A percentile compares a stretch with the other conserved stretches of the same genome.
phyloP scores from a whole-genome alignment of 2,797 vertebrate species.

The Myripristis jacobus region DNA sequence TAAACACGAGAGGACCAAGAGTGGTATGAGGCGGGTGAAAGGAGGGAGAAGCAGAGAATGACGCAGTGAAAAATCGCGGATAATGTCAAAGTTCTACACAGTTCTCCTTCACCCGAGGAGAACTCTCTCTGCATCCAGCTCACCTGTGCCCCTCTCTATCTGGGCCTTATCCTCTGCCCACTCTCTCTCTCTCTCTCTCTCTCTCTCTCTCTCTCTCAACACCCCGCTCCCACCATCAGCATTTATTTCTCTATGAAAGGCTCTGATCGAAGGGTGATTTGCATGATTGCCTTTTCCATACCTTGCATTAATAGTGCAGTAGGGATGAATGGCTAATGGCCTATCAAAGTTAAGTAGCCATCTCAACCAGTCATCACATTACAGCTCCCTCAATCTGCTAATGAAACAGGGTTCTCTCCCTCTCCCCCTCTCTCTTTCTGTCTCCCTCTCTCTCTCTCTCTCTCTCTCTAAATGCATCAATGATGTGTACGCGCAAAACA shows the following conservation, averaged over 20 bases:
- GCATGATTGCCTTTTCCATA: constrained; percentile 82
- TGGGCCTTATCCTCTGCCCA: constrained; percentile 40
- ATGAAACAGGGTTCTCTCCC: constrained; percentile 69
- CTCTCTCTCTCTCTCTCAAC: constrained; percentile 35
- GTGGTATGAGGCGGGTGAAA: constrained; percentile 37
- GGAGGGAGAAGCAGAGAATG: constrained; percentile 23
- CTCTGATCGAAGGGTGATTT: constrained; percentile 79
- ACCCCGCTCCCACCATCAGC: constrained; percentile 65
- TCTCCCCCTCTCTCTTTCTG: constrained; percentile 17
- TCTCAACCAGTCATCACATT: constrained; percentile 73
- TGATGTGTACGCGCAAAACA: too few species aligned
- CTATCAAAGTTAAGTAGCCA: constrained; percentile 81
- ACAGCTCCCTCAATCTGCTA: constrained; percentile 73
- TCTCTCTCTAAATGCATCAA: background rate
- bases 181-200: constrained; percentile 26
- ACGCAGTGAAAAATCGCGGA: background rate
- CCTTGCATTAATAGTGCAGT: constrained; percentile 76
- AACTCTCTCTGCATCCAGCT: background rate
- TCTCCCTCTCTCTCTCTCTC: constrained; percentile 29
- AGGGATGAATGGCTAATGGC: constrained; percentile 77
- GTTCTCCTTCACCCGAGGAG: background rate
- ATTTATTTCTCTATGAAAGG: constrained; percentile 76
- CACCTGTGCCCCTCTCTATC: background rate
- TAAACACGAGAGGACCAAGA: constrained; percentile 49
- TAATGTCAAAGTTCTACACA: constrained; percentile 4